Evolutionary conservation across 2,888 invertebrate genomes (phyloP).

Genomic region (Pristionchus maxplancki): DNA sequence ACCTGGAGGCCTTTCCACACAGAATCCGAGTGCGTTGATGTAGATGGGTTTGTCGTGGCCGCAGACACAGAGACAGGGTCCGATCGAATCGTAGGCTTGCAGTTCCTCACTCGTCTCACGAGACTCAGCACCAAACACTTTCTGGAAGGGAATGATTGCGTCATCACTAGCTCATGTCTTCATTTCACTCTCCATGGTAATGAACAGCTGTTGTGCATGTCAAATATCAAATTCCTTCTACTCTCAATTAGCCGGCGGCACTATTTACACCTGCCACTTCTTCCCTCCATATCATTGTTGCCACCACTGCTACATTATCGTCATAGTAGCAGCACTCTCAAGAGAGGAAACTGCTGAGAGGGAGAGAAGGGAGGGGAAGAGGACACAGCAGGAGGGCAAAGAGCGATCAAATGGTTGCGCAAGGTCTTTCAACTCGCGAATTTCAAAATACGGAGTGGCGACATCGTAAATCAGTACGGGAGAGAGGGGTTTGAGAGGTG

Average conservation of each 20-base stretch:
- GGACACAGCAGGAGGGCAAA: neutral
- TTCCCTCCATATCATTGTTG: neutral
- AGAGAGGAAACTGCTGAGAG: neutral
- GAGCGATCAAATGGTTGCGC: neutral
- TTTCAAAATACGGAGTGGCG: neutral
- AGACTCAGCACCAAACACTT: conserved; percentile 17
- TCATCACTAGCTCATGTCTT: neutral
- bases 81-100: neutral
- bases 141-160: neutral
- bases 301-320: neutral
- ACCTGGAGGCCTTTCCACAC: conserved; percentile 57
- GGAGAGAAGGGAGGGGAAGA: neutral
- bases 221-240: neutral
- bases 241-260: neutral
- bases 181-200: neutral
- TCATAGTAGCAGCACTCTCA: neutral
- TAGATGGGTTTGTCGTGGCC: conserved; percentile 63
- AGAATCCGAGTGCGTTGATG: conserved; percentile 61
- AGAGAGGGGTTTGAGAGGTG: neutral
- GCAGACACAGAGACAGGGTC: conserved; percentile 63
- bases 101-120: neutral
- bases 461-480: neutral
- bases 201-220: neutral
- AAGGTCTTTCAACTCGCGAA: neutral
- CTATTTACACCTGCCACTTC: neutral